Percentiles rank a stretch among this genome's conserved stretches.
phyloP scores from a whole-genome alignment of 2,113 vertebrate species.

The Rhabdornis inornatus region DNA sequence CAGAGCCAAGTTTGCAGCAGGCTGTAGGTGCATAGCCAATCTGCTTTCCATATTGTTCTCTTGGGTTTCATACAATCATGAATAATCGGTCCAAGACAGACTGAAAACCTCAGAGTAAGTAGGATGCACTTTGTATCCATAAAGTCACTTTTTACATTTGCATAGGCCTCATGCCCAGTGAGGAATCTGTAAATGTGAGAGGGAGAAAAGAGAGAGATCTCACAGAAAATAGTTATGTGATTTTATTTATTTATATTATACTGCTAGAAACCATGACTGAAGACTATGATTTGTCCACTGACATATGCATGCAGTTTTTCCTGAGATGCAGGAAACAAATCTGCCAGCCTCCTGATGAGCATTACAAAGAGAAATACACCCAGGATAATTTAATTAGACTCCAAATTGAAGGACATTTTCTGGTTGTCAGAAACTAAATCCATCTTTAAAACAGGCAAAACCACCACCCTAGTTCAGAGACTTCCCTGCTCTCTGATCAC shows the following conservation, averaged over 20 bases:
- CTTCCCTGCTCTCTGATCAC: background rate
- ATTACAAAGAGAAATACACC: background rate
- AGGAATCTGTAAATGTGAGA: background rate
- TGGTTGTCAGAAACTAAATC: constrained; percentile 39
- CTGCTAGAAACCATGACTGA: constrained; percentile 19
- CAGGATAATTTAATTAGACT: constrained; percentile 54
- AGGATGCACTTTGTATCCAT: background rate
- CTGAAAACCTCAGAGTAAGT: constrained; percentile 2
- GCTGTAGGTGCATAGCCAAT: constrained; percentile 9
- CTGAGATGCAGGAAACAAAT: constrained; percentile 22
- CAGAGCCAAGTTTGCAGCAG: constrained; percentile 17
- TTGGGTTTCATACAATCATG: constrained; percentile 19
- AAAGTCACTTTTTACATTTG: background rate
- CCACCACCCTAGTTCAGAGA: background rate
- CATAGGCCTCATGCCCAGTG: background rate
- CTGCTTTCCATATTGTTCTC: constrained; percentile 47
- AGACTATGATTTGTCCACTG: constrained; percentile 33
- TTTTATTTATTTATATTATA: constrained; percentile 10
- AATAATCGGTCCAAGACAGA: constrained; percentile 32
- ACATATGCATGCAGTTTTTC: constrained; percentile 15
- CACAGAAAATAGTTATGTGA: background rate
- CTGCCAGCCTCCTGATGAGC: constrained; percentile 44
- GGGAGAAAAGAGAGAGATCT: background rate
- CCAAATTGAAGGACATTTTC: constrained; percentile 43
- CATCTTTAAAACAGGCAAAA: constrained; percentile 14